Evolutionary conservation across 2,113 vertebrate species (phyloP).

Genomic region (Podarcis cretensis): DNA sequence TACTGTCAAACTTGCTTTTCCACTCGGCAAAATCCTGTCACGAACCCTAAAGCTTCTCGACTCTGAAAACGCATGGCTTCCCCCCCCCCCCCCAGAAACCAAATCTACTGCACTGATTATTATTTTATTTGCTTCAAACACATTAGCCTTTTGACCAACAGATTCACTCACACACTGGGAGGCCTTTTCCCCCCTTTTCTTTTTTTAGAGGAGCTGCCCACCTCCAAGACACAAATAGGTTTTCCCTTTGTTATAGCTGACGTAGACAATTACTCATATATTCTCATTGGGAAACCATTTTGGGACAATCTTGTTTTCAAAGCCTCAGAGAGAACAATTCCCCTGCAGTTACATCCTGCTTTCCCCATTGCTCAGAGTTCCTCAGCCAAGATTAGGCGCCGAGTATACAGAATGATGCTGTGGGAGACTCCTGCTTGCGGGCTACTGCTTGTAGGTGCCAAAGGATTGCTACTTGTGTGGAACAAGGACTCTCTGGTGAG

Average conservation of each 20-base stretch:
- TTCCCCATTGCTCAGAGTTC: too few relatives aligned
- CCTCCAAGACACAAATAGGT: background rate
- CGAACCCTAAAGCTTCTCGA: conserved; percentile 40
- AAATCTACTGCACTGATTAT: conserved; percentile 25
- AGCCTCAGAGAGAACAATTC: background rate
- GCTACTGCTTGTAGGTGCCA: too few relatives aligned
- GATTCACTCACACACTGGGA: background rate
- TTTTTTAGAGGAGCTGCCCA: too few relatives aligned
- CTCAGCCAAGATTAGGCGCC: too few relatives aligned
- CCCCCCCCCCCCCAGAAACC: conserved; percentile 17
- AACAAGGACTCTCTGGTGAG: too few relatives aligned
- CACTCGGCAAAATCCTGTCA: conserved; percentile 48
- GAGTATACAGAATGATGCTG: too few relatives aligned
- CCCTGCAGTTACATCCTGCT: too few relatives aligned
- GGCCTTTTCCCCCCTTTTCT: too few relatives aligned
- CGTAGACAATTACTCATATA: too few relatives aligned
- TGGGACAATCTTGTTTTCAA: background rate
- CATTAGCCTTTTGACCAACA: conserved; percentile 30
- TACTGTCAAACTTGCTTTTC: conserved; percentile 59
- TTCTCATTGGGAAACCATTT: background rate
- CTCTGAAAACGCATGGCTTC: conserved; percentile 22
- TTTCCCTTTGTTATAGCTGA: background rate
- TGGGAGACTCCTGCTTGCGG: too few relatives aligned
- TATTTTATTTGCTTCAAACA: conserved; percentile 14
- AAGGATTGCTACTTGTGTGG: too few relatives aligned